Evolutionary conservation across 2,888 invertebrate genomes (phyloP).

Genomic region (Syrista parreyssii): DNA sequence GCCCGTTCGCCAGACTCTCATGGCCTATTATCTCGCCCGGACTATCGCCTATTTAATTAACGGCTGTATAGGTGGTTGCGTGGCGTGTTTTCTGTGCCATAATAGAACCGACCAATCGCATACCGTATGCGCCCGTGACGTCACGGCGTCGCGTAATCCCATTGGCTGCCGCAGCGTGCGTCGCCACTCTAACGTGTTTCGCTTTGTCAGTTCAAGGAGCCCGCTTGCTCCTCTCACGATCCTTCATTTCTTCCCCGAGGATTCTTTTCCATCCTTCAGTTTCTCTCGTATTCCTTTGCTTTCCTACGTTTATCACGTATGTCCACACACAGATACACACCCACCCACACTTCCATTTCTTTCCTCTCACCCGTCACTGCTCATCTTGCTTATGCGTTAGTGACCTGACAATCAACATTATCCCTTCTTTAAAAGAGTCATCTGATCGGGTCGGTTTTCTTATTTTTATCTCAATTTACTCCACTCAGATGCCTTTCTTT

Average conservation of each 20-base stretch:
- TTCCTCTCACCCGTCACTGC: neutral
- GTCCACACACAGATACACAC: neutral
- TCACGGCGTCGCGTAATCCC: constrained; percentile 43
- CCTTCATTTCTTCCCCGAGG: neutral
- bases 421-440: neutral
- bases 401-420: neutral
- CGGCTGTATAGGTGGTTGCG: constrained; percentile 64
- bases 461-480: neutral
- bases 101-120: constrained; percentile 61
- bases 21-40: constrained; percentile 42
- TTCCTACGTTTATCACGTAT: neutral
- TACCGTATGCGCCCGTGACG: constrained; percentile 53
- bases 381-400: neutral
- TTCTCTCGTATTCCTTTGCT: neutral
- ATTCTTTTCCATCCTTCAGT: neutral
- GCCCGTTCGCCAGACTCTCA: constrained; percentile 33
- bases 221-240: constrained; percentile 22
- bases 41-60: constrained; percentile 59
- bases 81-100: constrained; percentile 65
- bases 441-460: neutral
- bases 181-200: constrained; percentile 27
- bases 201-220: constrained; percentile 24
- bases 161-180: constrained; percentile 41
- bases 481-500: neutral
- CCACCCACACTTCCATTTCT: neutral